Percentiles rank a stretch among this genome's conserved stretches.
These are phyloP conservation scores for Lophius americanus DNA, from an alignment of 2,797 vertebrate species.

Conservation along the genomic window DNA sequence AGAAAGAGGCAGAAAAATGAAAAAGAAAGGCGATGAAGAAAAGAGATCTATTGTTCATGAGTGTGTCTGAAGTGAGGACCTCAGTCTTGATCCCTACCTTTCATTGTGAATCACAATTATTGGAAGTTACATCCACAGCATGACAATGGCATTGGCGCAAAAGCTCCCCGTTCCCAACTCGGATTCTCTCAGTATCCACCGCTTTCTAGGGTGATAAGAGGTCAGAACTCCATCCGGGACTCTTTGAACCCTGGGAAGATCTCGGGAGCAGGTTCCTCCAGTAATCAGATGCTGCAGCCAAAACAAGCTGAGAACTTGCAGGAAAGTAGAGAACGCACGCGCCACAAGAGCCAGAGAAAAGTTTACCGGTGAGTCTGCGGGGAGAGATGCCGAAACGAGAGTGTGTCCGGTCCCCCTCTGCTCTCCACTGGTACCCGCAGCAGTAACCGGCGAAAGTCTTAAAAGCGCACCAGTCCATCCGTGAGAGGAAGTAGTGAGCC, in stretches of 20 bases:
- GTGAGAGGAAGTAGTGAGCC: conserved; percentile 73
- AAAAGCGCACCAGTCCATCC: conserved; percentile 56
- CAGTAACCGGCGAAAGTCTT: conserved; percentile 54
- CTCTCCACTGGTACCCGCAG: conserved; percentile 49
- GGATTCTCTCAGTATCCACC: conserved; percentile 26
- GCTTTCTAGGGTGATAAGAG: background rate
- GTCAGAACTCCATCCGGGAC: conserved; percentile 37
- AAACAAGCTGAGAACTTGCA: conserved; percentile 15
- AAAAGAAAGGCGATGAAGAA: conserved; percentile 34
- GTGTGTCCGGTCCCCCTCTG: conserved; percentile 46
- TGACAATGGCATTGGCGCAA: conserved; percentile 61
- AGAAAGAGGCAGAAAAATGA: conserved; percentile 36
- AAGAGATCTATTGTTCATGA: background rate
- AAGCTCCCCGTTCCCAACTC: conserved; percentile 27
- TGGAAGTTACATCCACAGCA: conserved; percentile 77
- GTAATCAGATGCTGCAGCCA: conserved; percentile 25
- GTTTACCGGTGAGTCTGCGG: background rate
- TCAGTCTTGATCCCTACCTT: conserved; percentile 70
- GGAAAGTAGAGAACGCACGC: background rate
- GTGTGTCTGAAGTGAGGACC: background rate
- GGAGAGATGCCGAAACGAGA: conserved; percentile 62
- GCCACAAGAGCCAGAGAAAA: background rate
- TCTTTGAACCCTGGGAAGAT: background rate
- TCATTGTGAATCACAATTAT: conserved; percentile 76
- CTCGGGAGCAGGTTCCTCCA: no score